Evolutionary conservation across 2,797 vertebrate genomes (phyloP), one percentile per base, ranked within the genome.

Genomic region (Distichodus sexfasciatus): DNA sequence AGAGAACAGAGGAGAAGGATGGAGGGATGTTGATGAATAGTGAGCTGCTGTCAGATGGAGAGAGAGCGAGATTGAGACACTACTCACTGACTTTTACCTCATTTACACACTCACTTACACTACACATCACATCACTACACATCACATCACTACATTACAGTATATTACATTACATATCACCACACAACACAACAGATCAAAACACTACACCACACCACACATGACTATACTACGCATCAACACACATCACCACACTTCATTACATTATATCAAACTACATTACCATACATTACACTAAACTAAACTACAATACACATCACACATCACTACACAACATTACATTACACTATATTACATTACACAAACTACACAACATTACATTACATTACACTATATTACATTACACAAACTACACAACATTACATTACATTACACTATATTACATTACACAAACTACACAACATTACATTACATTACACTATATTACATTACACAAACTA

Each of bases 1-100:
- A 77, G 59, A 57, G 14, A 48, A 62, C 58, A 66, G 44, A 36
- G 81, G n/a, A 76, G 81, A 71, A 83, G 80, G 76, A 23, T 47
- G 2, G 9, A 23, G 17, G 1, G 21, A 47, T 24, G n/a, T 21
- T 26, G 23, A 26, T 10, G 23, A 26, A 6, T 26, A 24, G 11
- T 1, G 11, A 48, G 21, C 21, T 26, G 46, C 24, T 26, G 23
- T 48, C 46, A 48, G 46, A 48, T 26, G 21, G 26, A 24, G 1
- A 4, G 19, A 24, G 11, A 48, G 10, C n/a, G 21, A 12, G 46
- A 10, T 48, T 44, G n/a, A 44, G 41, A 63, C 54, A 6, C 66
- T 72, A 44, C 74, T 29, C 68, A 48, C 51, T 63, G 10, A 24
- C 72, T 64, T 69, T 8, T 74, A 65, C 53, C 17, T 11, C 36